Evolutionary conservation across 2,797 vertebrate genomes (phyloP).

Genomic region (Echeneis naucrates): DNA sequence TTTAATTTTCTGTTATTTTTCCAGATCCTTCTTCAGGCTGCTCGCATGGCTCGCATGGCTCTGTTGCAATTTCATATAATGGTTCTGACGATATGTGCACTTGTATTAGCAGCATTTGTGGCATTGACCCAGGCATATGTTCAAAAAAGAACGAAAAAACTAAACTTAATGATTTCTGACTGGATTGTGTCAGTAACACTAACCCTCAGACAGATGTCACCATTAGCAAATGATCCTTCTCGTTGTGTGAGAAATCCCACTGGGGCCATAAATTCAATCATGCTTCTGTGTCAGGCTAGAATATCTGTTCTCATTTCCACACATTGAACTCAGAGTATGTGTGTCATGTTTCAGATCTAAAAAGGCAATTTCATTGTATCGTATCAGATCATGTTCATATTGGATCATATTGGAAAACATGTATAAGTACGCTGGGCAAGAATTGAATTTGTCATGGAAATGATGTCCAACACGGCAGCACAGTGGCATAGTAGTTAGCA

Average conservation of each 20-base stretch:
- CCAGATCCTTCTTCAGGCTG: constrained; percentile 26
- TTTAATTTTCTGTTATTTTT: constrained; percentile 48
- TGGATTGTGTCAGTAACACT: constrained; percentile 41
- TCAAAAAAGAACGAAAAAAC: constrained; percentile 14
- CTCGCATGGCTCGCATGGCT: constrained; percentile 15
- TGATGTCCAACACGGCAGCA: too few species aligned
- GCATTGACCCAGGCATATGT: background rate
- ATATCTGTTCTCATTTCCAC: constrained; percentile 49
- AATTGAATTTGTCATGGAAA: constrained; percentile 14
- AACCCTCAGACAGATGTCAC: constrained; percentile 69
- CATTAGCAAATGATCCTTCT: constrained; percentile 69
- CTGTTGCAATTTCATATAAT: constrained; percentile 37
- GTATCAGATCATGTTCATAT: too few species aligned
- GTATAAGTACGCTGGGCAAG: constrained; percentile 1
- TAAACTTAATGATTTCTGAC: constrained; percentile 23
- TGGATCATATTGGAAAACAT: constrained; percentile 6
- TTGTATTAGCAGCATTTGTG: constrained; percentile 9
- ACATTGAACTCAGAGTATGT: constrained; percentile 22
- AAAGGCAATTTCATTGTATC: constrained; percentile 17
- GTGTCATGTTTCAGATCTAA: constrained; percentile 53
- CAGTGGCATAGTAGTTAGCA: too few species aligned
- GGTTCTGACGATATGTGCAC: constrained; percentile 5
- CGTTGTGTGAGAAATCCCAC: constrained; percentile 52
- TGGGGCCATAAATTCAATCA: constrained; percentile 53
- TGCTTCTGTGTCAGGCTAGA: constrained; percentile 28